Evolutionary conservation across 2,113 vertebrate genomes (phyloP).

Genomic region (Cyanistes caeruleus): DNA sequence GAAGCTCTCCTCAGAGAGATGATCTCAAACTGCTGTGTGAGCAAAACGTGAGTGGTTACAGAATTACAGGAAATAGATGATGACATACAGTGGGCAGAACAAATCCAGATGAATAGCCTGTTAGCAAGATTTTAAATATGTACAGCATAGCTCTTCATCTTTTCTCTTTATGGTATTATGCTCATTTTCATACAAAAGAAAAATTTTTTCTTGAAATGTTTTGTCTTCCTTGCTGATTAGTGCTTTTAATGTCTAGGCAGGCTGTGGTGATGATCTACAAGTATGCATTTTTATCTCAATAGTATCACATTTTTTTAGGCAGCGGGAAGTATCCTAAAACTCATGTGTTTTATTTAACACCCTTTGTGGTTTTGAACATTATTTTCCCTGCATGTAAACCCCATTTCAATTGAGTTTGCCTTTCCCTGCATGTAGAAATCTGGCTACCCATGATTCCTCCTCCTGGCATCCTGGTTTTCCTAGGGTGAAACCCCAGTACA

Average conservation of each 20-base stretch:
- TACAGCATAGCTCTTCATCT: not conserved
- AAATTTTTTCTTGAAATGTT: not conserved
- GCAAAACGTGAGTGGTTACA: slow-evolving; percentile 88
- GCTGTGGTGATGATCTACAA: fast-evolving
- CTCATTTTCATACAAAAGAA: not conserved
- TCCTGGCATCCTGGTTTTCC: not conserved
- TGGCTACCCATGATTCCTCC: not conserved
- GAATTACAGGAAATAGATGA: not conserved
- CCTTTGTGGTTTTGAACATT: not conserved
- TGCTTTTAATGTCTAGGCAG: not conserved
- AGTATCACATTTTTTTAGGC: not conserved
- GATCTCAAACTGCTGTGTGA: slow-evolving; percentile 98
- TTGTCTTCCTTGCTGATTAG: not conserved
- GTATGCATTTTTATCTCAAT: not conserved
- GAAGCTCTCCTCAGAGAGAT: slow-evolving; percentile 95
- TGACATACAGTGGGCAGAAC: not conserved
- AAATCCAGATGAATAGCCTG: not conserved
- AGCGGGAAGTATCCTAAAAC: not conserved
- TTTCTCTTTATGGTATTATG: not conserved
- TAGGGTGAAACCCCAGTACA: not conserved
- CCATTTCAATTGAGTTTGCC: not conserved
- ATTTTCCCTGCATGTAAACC: not conserved
- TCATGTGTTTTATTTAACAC: not conserved
- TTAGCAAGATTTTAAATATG: not conserved
- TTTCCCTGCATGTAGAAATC: not conserved